Evolutionary conservation across 1,140 invertebrate genomes (phyloP), one percentile per base, ranked within the genome.

Genomic region (Asbolus verrucosus): DNA sequence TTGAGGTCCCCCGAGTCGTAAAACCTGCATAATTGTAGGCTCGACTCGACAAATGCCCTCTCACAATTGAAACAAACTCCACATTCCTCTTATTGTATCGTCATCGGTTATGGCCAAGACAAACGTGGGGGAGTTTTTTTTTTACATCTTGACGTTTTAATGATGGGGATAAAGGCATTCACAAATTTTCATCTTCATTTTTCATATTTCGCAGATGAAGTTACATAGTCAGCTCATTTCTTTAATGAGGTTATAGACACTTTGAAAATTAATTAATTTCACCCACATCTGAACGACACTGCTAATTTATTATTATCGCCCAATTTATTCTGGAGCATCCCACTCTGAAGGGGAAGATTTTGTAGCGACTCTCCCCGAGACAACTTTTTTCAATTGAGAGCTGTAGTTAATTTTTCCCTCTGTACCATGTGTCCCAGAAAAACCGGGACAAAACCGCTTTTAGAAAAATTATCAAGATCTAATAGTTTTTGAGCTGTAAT

Each of bases 11-110:
- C 5, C 6, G 2, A n/a, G 6, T 36, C 33, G 11, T 36, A 36
- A 36, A 36, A 36, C 33, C 33, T 36, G 33, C 33, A 36, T 36
- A 36, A 36, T 36, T 36, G 33, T 11, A 36, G 6, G 33, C 11
- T 11, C 33, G 33, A 36, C 6, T 36, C 33, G 33, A 36, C 33
- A 36, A 36, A 36, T 36, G 33, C 11, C 33, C 11, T 36, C 8
- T 8, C 33, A 11, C 6, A 36, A 36, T 36, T 36, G 33, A 36
- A 36, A 36, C 33, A 36, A 36, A 36, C 33, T 36, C 33, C 5
- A 11, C 33, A n/a, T 36, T 36, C 3, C 24, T 36, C 33, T 5
- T 36, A 2, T 11, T 36, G 33, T 6, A 36, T 36, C n/a, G n/a
- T n/a, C 33, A 27, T 3, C 33, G 33, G 33, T n/a, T n/a, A 36